A percentile compares a stretch with the other conserved stretches of the same genome.
These are phyloP conservation scores for Zaprionus africanus DNA, from an alignment of 1,140 invertebrate species.

Conservation along the genomic window DNA sequence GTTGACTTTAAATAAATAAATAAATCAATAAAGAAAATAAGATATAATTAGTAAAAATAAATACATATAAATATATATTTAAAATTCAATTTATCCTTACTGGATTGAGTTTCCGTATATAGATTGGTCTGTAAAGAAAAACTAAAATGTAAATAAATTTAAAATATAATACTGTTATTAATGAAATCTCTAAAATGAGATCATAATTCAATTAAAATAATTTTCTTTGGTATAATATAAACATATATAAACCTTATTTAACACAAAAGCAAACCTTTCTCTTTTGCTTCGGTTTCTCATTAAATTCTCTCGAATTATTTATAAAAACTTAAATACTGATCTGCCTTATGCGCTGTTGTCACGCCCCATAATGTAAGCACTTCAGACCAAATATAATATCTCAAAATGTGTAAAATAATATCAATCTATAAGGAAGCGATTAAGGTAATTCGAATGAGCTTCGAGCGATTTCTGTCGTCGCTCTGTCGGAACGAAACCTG, in stretches of 20 bases:
- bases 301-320: not conserved
- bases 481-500: slow-evolving; percentile 35
- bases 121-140: not conserved
- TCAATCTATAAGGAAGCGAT: slow-evolving; percentile 62
- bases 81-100: too few species aligned
- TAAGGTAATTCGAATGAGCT: slow-evolving; percentile 22
- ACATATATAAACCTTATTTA: too few species aligned
- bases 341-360: not conserved
- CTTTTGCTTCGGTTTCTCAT: not conserved
- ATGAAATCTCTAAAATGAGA: too few species aligned
- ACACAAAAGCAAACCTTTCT: too few species aligned
- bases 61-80: too few species aligned
- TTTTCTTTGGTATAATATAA: too few species aligned
- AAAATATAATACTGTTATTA: too few species aligned
- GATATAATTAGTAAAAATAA: too few species aligned
- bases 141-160: not conserved
- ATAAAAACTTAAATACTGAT: not conserved
- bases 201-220: too few species aligned
- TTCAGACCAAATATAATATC: slow-evolving; percentile 29
- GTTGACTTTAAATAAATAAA: not conserved
- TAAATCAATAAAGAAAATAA: not conserved
- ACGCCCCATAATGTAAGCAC: slow-evolving; percentile 9
- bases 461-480: slow-evolving; percentile 22
- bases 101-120: too few species aligned
- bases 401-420: slow-evolving; percentile 25